Conservation (phyloP, 2,113 vertebrate genomes). For the Pandion haliaetus region DNA sequence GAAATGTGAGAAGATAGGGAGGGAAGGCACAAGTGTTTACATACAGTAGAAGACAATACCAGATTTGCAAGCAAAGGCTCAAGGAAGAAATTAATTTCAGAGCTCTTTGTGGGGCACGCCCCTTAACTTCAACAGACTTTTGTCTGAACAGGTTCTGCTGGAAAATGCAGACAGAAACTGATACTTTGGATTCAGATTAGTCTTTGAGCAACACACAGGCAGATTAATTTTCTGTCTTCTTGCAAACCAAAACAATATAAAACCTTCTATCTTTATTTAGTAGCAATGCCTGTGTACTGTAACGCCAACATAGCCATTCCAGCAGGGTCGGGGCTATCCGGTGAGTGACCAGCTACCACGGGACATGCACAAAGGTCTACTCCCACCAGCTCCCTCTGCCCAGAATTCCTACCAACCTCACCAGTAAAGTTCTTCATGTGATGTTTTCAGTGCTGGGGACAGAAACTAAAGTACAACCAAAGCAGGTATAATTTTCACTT, state of each 20-base stretch:
- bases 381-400: neutral
- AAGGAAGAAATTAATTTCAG: neutral
- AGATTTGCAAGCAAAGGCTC: neutral
- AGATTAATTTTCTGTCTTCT: neutral
- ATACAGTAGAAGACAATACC: neutral
- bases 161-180: neutral
- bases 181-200: neutral
- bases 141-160: neutral
- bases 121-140: neutral
- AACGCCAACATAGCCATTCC: rapidly evolving
- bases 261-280: neutral
- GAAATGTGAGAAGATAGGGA: neutral
- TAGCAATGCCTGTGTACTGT: neutral
- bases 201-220: neutral
- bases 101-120: neutral
- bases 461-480: neutral
- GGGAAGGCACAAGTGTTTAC: neutral
- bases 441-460: neutral
- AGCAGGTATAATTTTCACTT: neutral
- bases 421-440: neutral
- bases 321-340: neutral
- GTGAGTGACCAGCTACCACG: neutral
- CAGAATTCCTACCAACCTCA: neutral
- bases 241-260: neutral
- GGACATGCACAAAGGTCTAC: neutral